Evolutionary conservation across 2,888 invertebrate genomes (phyloP).

Genomic region (Cybosia mesomella): DNA sequence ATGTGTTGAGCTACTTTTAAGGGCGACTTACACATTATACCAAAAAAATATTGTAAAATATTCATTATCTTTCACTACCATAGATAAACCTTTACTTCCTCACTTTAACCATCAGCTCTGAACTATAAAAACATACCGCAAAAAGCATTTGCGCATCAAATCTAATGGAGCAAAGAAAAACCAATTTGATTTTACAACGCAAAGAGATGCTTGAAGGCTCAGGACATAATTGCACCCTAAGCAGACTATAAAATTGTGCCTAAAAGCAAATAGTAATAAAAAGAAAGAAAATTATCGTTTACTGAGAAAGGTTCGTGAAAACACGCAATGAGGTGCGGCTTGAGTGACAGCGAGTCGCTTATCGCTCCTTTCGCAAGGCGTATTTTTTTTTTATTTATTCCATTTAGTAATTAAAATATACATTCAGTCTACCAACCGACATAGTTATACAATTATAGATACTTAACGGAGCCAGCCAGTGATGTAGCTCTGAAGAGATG

Average conservation of each 20-base stretch:
- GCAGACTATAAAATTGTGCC: constrained; percentile 73
- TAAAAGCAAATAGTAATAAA: constrained; percentile 81
- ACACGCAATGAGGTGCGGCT: constrained; percentile 41
- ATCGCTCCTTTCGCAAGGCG: background rate
- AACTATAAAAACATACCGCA: constrained; percentile 27
- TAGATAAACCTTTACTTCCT: too few species aligned
- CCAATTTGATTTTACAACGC: constrained; percentile 52
- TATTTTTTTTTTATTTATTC: background rate
- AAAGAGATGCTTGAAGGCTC: constrained; percentile 42
- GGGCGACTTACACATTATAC: too few species aligned
- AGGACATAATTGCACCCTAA: constrained; percentile 65
- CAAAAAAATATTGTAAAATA: too few species aligned
- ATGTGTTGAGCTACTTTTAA: too few species aligned
- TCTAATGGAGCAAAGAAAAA: constrained; percentile 35
- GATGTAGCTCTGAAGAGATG: too few species aligned
- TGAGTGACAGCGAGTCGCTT: constrained; percentile 36
- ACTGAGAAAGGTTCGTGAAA: constrained; percentile 64
- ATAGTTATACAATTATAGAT: too few species aligned
- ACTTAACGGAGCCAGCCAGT: too few species aligned
- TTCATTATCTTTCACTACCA: too few species aligned
- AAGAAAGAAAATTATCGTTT: constrained; percentile 74
- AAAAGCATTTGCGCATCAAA: constrained; percentile 49
- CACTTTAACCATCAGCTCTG: constrained; percentile 13
- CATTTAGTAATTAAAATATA: background rate
- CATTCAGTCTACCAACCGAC: too few species aligned